Base-by-base conservation (phyloP, 2,113 vertebrate species). In the Grammomys dolichurus region DNA sequence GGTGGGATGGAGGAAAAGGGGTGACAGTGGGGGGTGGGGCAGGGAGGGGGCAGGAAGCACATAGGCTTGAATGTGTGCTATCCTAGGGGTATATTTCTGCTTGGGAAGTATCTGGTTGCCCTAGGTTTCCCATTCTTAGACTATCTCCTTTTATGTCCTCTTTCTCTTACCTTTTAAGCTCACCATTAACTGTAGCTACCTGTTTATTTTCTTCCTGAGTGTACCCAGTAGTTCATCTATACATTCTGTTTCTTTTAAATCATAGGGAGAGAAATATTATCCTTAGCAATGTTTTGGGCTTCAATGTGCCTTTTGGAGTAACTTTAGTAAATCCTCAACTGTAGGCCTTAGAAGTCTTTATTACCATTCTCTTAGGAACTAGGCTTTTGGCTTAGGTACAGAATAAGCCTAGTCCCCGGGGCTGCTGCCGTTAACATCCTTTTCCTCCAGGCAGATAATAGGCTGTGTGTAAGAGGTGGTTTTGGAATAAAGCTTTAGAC, bases 351-450 rank as follows among this genome's bases (percentile, higher is more conserved):
- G 92, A 86, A 93, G 72, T 86, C 84, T 86, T 93, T 90, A 43
- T 56, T 90, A 86, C 60, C 46, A 33, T 96, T 93, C 69, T 43
- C 58, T 78, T 89, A 78, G 92, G 75, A 93, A 75, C 19, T 86
- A 14, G 80, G 84, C 89, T 90, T 77, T 96, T 95, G 95, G 88
- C 96, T 95, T 40, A 70, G 69, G 92, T 72, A 95, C 92, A 97
- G 84, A 97, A 91, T 92, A 84, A 95, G 84, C 72, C 95, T 90
- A 72, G 65, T 58, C 93, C 63, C 67, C 58, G 58, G 78, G 86
- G 76, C 80, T n/a, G 26, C 91, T 46, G 93, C 72, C 78, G 80
- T 88, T 85, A 94, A 72, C 65, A 78, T 94, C 87, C 93, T 92
- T 96, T 92, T 87, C 67, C 81, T 93, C 48, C 20, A 54, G 72